Conservation (phyloP, 2,797 vertebrate genomes). For the Podargus strigoides region DNA sequence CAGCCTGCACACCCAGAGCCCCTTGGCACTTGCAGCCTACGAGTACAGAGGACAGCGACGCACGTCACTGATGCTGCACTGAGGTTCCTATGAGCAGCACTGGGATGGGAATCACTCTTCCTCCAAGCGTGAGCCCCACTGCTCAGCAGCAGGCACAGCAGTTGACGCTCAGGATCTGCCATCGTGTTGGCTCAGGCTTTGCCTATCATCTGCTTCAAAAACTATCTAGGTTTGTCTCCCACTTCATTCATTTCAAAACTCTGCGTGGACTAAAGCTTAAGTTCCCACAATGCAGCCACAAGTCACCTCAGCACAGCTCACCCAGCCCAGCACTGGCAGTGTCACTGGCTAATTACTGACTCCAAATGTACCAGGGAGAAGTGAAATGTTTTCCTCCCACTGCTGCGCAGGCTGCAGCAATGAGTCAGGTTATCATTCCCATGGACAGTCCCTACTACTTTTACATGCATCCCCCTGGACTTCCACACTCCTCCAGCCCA, state of each 20-base stretch:
- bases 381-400: background rate
- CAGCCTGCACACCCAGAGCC: background rate
- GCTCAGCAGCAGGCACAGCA: fast-evolving
- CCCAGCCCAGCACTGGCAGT: background rate
- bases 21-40: fast-evolving
- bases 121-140: background rate
- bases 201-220: background rate
- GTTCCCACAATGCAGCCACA: background rate
- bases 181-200: background rate
- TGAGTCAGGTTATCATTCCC: slow-evolving; percentile 15
- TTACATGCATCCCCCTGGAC: background rate
- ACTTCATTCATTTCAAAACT: background rate
- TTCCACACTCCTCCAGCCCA: background rate
- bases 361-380: background rate
- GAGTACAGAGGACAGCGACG: fast-evolving
- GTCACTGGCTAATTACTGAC: slow-evolving; percentile 27
- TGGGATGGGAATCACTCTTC: background rate
- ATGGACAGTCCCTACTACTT: slow-evolving; percentile 6
- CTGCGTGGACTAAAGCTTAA: fast-evolving
- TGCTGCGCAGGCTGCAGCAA: background rate
- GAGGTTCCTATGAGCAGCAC: background rate
- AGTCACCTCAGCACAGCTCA: background rate
- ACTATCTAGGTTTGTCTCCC: background rate
- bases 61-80: fast-evolving
- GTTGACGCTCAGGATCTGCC: background rate